A percentile compares a stretch with the other conserved stretches of the same genome.
These are phyloP conservation scores for Noctua fimbriata DNA, from an alignment of 2,888 invertebrate species.

Conservation along the genomic window DNA sequence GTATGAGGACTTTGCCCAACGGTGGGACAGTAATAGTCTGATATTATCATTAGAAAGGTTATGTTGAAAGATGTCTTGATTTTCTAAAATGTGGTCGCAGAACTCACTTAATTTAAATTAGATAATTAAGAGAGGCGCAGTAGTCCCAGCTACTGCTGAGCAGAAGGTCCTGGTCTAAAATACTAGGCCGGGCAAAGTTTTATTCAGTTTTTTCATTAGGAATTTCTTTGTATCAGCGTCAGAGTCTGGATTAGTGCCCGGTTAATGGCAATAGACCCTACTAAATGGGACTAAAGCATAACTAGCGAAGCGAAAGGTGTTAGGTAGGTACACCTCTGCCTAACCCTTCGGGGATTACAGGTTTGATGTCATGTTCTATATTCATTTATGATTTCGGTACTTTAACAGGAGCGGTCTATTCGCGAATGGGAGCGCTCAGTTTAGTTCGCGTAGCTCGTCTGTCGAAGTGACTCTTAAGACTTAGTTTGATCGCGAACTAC, in stretches of 20 bases:
- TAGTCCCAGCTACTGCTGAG: too few relatives aligned
- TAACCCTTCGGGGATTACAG: background rate
- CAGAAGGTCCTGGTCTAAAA: background rate
- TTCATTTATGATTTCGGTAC: background rate
- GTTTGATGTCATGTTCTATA: background rate
- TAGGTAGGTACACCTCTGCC: background rate
- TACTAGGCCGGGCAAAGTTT: background rate
- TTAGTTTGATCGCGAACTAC: background rate
- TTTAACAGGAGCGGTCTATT: too few relatives aligned
- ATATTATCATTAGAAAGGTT: too few relatives aligned
- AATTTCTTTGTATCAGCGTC: background rate
- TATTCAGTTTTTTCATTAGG: background rate
- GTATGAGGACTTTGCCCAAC: background rate
- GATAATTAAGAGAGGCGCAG: too few relatives aligned
- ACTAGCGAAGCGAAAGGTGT: background rate
- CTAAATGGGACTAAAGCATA: background rate
- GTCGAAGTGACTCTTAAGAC: background rate
- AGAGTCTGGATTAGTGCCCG: background rate
- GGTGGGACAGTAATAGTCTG: background rate
- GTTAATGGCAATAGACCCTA: background rate
- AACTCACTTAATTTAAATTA: too few relatives aligned
- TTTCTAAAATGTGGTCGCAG: too few relatives aligned
- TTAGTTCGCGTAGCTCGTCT: background rate
- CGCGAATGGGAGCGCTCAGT: too few relatives aligned
- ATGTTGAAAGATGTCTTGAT: too few relatives aligned